Evolutionary conservation across 2,113 vertebrate genomes (phyloP).

Genomic region (Gadus chalcogrammus): DNA sequence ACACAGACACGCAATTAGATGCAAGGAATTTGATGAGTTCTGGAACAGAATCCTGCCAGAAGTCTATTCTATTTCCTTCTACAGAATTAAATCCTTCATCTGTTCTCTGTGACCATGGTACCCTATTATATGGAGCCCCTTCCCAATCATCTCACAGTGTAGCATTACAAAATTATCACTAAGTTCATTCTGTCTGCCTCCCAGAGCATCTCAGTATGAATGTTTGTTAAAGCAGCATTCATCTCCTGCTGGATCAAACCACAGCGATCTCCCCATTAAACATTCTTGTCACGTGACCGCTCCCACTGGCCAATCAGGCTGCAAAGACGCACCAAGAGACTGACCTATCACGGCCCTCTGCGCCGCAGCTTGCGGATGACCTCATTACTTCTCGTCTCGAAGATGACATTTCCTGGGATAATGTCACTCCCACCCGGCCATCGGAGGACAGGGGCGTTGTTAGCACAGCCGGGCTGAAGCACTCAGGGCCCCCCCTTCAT

Average conservation of each 20-base stretch:
- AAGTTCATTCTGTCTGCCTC: too few species aligned
- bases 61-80: too few species aligned
- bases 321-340: not conserved
- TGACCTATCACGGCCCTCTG: not conserved
- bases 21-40: not conserved
- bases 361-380: not conserved
- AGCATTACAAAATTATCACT: too few species aligned
- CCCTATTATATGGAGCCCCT: too few species aligned
- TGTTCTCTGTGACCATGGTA: too few species aligned
- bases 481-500: not conserved
- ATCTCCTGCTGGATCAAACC: too few species aligned
- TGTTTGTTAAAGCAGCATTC: too few species aligned
- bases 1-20: conserved; percentile 24
- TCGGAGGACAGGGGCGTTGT: not conserved
- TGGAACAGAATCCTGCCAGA: too few species aligned
- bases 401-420: not conserved
- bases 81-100: too few species aligned
- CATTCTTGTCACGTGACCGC: not conserved
- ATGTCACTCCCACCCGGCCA: not conserved
- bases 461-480: not conserved
- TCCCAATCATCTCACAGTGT: too few species aligned
- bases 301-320: not conserved
- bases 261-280: too few species aligned
- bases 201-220: too few species aligned
- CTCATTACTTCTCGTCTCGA: not conserved